Evolutionary conservation across 2,797 vertebrate species (phyloP), one percentile per base, ranked within the genome.

Genomic region (Botia almorhae): DNA sequence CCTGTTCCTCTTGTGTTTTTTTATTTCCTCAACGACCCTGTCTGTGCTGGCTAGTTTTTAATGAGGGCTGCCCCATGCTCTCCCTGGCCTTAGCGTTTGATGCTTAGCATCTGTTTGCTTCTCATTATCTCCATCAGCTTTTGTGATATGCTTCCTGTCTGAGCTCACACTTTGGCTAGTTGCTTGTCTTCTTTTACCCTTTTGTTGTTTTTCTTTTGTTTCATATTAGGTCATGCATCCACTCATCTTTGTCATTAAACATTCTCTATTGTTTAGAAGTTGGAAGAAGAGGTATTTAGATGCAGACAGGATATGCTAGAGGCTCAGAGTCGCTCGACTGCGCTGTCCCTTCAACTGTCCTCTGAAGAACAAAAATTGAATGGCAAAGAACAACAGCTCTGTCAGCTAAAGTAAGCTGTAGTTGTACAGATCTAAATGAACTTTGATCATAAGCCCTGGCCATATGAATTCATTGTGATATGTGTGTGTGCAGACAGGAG

Each of bases 381-480:
- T 64, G 78, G 86, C 23, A 91, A 90, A 86, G 90, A 92, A 39
- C 74, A 68, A 13, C 90, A 88, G 78, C 88, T 92, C 61, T 36
- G 58, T 81, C 85, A 84, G 86, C 87, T 93, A 81, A 86, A 88
- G 93, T 94, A 82, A 91, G 90, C 26, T 46, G 55, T 33, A 10
- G n/a, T 65, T 46, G 55, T 23, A 53, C 26, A 53, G 46, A 33
- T 65, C 63, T 76, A 13, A 61, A 21, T 55, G 29, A 36, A 43
- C n/a, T 73, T 65, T 69, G 58, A 81, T 56, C 26, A 33, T 63
- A 74, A 21, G 36, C 19, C 43, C 16, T 58, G 19, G 33, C 3
- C 68, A 33, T 68, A 19, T 75, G 50, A 70, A 46, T 65, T 69
- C 33, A 64, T 76, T 36, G 56, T 43, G 65, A 29, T 74, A 7